Percentiles rank a stretch among this genome's conserved stretches.
These are phyloP conservation scores for Pollenia griseotomentosa DNA, from an alignment of 2,888 invertebrate genomes.

Conservation along the genomic window DNA sequence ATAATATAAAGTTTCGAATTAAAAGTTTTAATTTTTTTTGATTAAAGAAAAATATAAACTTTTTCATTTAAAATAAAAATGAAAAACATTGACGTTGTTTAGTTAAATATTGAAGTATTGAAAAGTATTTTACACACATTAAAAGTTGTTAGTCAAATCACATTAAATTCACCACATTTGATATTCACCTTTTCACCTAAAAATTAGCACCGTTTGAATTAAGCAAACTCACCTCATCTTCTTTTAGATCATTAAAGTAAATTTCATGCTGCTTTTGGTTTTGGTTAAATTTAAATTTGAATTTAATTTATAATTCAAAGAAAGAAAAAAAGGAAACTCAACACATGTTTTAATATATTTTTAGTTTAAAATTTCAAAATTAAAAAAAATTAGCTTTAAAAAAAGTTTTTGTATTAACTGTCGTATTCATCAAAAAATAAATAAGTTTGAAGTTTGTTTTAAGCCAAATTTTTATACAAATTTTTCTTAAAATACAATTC, in stretches of 20 bases:
- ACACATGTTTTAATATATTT: too few relatives aligned
- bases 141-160: constrained; percentile 16
- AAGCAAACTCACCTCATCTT: not conserved
- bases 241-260: not conserved
- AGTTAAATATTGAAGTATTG: not conserved
- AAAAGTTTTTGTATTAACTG: too few relatives aligned
- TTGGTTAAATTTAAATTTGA: constrained; percentile 8
- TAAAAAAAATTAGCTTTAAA: too few relatives aligned
- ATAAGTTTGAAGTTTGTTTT: too few relatives aligned
- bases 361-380: too few relatives aligned
- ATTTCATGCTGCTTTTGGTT: constrained; percentile 49
- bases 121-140: not conserved
- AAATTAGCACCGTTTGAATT: not conserved
- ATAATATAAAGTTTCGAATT: constrained; percentile 5
- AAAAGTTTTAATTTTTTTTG: not conserved
- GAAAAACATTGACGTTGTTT: not conserved
- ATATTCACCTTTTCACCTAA: constrained; percentile 9
- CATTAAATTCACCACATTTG: constrained; percentile 10
- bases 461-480: too few relatives aligned
- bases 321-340: too few relatives aligned
- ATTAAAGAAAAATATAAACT: not conserved
- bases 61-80: not conserved
- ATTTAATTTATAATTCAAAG: not conserved
- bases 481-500: too few relatives aligned
- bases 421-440: too few relatives aligned